Evolutionary conservation across 2,888 invertebrate species (phyloP), one percentile per base, ranked within the genome.

Genomic region (Eristalinus sepulchralis): DNA sequence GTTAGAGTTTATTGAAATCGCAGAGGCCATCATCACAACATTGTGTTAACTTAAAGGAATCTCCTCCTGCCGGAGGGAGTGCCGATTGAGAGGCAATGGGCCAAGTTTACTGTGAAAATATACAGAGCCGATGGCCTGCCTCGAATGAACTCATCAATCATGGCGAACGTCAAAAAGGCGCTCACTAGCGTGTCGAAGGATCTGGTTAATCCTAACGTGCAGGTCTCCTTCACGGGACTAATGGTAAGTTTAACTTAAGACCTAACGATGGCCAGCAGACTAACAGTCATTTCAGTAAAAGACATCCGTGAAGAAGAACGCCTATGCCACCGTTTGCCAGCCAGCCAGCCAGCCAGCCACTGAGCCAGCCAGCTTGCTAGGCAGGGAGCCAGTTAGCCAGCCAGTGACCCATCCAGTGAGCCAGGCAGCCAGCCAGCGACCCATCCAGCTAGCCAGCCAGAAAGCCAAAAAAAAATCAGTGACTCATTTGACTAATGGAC

Each of bases 61-160:
- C 93, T 98, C 13, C 94, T 98, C n/a, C 93, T 98, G 1, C 98
- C 98, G 0, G 97, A 96, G 86, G 97, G 97, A 0, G 96, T 97
- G 6, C 96, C 97, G 0, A 95, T 96, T 11, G 97, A 98, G 91
- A 94, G 97, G 39, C 97, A 98, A 92, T 94, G 97, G 81, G 97
- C 97, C 0, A 95, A 95, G 85, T 97, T 96, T 91, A 94, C 96
- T 27, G 95, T 98, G 0, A 95, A 96, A 91, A 94, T 98, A 78
- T 97, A 97, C 93, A 94, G 96, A 87, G 98, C 98, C 0, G 97
- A 98, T 89, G 98, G 98, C 0, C 93, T 98, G 70, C 98, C 98
- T 0, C 95, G 97, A 93, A 97, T 98, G 97, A 97, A 97, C 92
- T 97, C 97, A 71, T 97, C 97, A 1, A 93, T 98, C 55, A 95